Percentiles rank a stretch among this genome's conserved stretches.
Evolutionary conservation across 2,888 invertebrate species (phyloP).

Genomic region (Yponomeuta cagnagella): DNA sequence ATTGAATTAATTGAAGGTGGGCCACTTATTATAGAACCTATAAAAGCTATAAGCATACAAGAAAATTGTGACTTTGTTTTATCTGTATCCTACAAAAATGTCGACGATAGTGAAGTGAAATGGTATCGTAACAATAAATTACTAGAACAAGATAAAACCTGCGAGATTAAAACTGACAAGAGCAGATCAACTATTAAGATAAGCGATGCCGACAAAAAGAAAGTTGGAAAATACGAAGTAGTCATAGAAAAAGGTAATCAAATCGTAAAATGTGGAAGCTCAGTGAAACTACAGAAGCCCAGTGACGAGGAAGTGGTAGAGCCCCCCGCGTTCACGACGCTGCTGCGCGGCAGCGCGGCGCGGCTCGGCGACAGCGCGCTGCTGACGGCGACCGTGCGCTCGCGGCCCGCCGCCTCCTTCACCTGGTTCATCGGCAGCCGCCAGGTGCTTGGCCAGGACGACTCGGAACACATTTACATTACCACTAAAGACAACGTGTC

Average conservation of each 20-base stretch:
- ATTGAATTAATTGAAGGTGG: constrained; percentile 39
- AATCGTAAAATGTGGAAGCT: constrained; percentile 87
- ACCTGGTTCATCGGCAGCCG: constrained; percentile 89
- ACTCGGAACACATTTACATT: constrained; percentile 82
- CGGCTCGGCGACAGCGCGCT: constrained; percentile 85
- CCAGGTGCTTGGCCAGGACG: constrained; percentile 69
- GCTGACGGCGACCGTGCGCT: constrained; percentile 85
- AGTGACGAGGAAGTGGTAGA: constrained; percentile 76
- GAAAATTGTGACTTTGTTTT: constrained; percentile 81
- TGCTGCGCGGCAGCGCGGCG: constrained; percentile 81
- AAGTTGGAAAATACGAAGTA: constrained; percentile 92
- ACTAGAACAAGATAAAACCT: constrained; percentile 79
- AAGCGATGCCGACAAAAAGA: constrained; percentile 81
- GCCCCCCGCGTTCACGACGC: constrained; percentile 84
- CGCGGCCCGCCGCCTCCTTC: constrained; percentile 87
- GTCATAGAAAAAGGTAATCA: constrained; percentile 85
- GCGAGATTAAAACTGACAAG: constrained; percentile 75
- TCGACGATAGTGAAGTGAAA: constrained; percentile 82
- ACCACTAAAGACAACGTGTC: constrained; percentile 84
- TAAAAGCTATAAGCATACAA: constrained; percentile 83
- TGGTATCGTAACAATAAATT: constrained; percentile 92
- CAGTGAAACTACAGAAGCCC: constrained; percentile 83
- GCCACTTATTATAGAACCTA: constrained; percentile 83
- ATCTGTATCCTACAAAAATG: constrained; percentile 83
- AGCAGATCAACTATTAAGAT: constrained; percentile 80